Evolutionary conservation across 2,888 invertebrate species (phyloP).

Genomic region (Serripes groenlandicus): DNA sequence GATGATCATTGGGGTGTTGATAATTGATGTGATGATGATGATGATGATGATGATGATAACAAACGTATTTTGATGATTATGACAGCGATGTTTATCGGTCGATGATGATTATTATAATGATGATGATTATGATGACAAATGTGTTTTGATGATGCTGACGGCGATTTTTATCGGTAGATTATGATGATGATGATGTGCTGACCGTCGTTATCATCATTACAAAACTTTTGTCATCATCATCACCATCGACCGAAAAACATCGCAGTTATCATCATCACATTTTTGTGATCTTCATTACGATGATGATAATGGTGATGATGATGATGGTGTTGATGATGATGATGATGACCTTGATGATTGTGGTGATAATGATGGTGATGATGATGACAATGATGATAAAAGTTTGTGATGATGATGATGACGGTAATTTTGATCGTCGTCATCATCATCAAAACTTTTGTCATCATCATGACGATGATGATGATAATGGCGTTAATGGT

Average conservation of each 20-base stretch:
- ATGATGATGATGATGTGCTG: too few species aligned
- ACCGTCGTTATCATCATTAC: too few species aligned
- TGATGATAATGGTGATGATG: neutral
- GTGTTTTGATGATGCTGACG: too few species aligned
- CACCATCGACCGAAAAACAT: neutral
- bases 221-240: neutral
- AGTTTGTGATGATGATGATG: neutral
- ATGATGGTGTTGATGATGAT: neutral
- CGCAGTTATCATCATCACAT: too few species aligned
- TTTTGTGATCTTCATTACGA: neutral
- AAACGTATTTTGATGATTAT: too few species aligned
- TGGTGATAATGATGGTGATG: neutral
- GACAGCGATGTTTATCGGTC: too few species aligned
- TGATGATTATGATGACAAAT: too few species aligned
- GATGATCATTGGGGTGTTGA: too few species aligned
- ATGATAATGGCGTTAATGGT: neutral
- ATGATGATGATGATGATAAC: too few species aligned
- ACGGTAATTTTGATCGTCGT: neutral
- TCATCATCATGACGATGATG: neutral
- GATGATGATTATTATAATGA: too few species aligned
- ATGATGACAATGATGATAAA: neutral
- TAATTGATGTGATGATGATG: too few species aligned
- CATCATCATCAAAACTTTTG: neutral
- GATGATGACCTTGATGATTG: neutral
- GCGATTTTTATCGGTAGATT: too few species aligned